Conservation (phyloP, 2,888 invertebrate genomes). For the Agrochola litura region DNA sequence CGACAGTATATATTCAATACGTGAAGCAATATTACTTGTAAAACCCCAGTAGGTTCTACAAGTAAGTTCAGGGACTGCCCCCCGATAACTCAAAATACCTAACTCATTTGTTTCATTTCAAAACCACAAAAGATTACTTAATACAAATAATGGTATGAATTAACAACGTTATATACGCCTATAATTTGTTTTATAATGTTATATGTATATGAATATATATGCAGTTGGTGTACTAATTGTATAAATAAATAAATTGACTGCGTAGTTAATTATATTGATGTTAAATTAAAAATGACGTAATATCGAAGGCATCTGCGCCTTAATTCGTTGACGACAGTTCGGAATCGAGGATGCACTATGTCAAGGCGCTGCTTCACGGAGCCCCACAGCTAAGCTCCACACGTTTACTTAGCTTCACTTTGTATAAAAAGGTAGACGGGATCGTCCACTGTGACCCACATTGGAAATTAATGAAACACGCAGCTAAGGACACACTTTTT, state of each 20-base stretch:
- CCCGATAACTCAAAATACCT: background rate
- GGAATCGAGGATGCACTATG: constrained; percentile 5
- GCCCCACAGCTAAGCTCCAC: no score
- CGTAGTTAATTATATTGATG: background rate
- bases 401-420: background rate
- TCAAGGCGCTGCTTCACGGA: background rate
- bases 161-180: background rate
- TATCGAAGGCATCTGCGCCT: background rate
- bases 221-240: no score
- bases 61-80: background rate
- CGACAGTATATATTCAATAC: background rate
- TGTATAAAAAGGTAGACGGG: background rate
- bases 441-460: background rate
- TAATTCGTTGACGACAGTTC: background rate
- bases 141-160: no score
- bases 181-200: background rate
- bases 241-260: background rate
- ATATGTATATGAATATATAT: no score
- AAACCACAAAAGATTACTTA: constrained; percentile 1
- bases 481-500: background rate
- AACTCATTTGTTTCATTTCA: background rate
- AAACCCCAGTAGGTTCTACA: no score
- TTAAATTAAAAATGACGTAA: background rate
- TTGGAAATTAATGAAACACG: background rate
- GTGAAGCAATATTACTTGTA: background rate